Percentiles rank a stretch among this genome's conserved stretches.
phyloP scores from a whole-genome alignment of 2,888 invertebrate species.

The Cyclophora punctaria region DNA sequence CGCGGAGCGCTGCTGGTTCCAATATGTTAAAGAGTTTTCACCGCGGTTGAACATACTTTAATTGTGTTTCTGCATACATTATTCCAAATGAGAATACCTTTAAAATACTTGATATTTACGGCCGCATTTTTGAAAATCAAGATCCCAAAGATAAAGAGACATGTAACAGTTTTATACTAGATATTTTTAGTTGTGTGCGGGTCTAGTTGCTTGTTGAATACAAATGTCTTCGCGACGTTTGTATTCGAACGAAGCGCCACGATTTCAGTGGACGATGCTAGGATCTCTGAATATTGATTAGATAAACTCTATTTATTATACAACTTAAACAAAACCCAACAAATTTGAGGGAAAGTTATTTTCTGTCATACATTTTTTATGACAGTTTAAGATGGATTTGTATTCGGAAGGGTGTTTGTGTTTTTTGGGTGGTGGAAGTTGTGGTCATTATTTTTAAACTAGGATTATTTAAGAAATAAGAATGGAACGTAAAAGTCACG shows the following conservation, averaged over 20 bases:
- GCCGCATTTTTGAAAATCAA: slow-evolving; percentile 18
- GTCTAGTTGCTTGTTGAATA: slow-evolving; percentile 52
- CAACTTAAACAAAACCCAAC: slow-evolving; percentile 28
- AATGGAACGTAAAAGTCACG: no score
- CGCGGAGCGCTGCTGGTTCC: no score
- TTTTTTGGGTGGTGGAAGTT: background rate
- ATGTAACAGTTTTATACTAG: slow-evolving; percentile 37
- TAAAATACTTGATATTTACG: no score
- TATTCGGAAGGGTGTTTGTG: slow-evolving; percentile 18
- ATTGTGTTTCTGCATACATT: no score
- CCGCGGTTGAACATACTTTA: no score
- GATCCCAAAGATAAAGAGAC: slow-evolving; percentile 37
- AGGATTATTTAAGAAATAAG: no score
- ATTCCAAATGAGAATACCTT: no score
- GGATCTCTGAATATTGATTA: slow-evolving; percentile 67
- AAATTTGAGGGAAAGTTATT: slow-evolving; percentile 51
- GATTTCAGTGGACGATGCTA: slow-evolving; percentile 62
- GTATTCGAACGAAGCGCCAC: slow-evolving; percentile 59
- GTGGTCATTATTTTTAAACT: no score
- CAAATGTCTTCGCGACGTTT: slow-evolving; percentile 48
- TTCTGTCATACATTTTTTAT: slow-evolving; percentile 20
- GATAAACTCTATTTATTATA: slow-evolving; percentile 25
- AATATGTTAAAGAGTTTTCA: no score
- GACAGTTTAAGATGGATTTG: slow-evolving; percentile 17
- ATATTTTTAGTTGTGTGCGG: slow-evolving; percentile 46